Conservation (phyloP, 2,888 invertebrate genomes). For the Harpagoxenus sublaevis region DNA sequence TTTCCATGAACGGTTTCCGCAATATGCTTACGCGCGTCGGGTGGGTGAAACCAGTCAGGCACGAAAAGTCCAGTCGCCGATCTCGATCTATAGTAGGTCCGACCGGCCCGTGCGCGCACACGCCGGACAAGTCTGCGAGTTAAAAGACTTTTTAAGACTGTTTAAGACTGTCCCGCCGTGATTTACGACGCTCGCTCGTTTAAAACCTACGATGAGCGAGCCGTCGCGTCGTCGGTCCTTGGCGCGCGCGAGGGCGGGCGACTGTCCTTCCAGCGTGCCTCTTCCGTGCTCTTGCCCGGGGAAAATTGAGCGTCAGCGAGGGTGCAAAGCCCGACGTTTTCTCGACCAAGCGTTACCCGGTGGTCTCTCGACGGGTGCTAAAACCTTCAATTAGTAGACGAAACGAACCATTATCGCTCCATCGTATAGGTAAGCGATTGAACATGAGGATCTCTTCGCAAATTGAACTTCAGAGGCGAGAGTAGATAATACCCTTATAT, state of each 20-base stretch:
- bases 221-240: conserved; percentile 42
- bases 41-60: conserved; percentile 69
- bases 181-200: conserved; percentile 72
- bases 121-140: conserved; percentile 57
- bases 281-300: conserved; percentile 36
- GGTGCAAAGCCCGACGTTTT: conserved; percentile 11
- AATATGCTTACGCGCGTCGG: conserved; percentile 33
- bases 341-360: conserved; percentile 11
- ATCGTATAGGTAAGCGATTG: conserved; percentile 3
- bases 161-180: conserved; percentile 66
- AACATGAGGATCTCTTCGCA: not conserved
- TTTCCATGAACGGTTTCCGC: conserved; percentile 34
- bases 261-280: conserved; percentile 27
- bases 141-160: conserved; percentile 69
- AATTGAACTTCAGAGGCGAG: conserved; percentile 5
- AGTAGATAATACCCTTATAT: not conserved
- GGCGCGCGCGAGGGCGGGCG: conserved; percentile 55
- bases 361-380: conserved; percentile 14
- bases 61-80: conserved; percentile 64
- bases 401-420: conserved; percentile 13
- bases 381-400: conserved; percentile 26
- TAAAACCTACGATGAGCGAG: conserved; percentile 67
- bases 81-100: conserved; percentile 67
- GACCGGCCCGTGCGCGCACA: conserved; percentile 42
- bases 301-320: conserved; percentile 42